phyloP scores from a whole-genome alignment of 2,797 vertebrate species.

The Parotocinclus haroldoi region DNA sequence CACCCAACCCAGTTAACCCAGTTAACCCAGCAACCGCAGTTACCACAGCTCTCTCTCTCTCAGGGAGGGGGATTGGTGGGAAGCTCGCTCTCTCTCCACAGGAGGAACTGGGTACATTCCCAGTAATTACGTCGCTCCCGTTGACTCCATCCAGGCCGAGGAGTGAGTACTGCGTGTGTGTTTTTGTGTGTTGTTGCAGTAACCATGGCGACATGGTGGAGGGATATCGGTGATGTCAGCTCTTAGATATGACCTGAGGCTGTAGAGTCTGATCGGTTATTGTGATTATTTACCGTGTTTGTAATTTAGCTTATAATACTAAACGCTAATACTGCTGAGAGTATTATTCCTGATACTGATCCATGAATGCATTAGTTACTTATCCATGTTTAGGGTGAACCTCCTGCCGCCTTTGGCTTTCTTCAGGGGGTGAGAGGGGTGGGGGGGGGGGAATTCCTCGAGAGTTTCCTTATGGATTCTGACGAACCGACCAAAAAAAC shows the following conservation, averaged over 20 bases:
- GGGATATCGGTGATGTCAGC: conserved; percentile 23
- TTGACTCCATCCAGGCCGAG: conserved; percentile 96
- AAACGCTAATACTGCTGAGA: no score
- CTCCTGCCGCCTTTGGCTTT: no score
- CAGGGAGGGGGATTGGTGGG: conserved; percentile 99
- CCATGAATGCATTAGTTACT: no score
- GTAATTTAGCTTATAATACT: no score
- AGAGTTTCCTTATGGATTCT: no score
- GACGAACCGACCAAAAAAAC: no score
- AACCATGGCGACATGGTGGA: conserved; percentile 28
- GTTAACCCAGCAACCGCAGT: no score
- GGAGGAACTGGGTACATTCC: conserved; percentile 95
- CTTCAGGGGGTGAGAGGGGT: no score
- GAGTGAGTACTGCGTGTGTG: conserved; percentile 76
- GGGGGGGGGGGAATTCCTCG: no score
- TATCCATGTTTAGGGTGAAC: no score
- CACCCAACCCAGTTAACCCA: no score
- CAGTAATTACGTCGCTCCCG: conserved; percentile 97
- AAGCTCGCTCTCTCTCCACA: conserved; percentile 90
- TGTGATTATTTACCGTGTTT: background rate
- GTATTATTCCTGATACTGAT: no score
- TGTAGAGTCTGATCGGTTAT: background rate
- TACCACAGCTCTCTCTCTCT: conserved; percentile 45
- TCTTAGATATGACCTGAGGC: background rate
- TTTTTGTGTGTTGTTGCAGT: conserved; percentile 11